Evolutionary conservation across 2,888 invertebrate species (phyloP), one percentile per base, ranked within the genome.

Genomic region (Ochropleura plecta): DNA sequence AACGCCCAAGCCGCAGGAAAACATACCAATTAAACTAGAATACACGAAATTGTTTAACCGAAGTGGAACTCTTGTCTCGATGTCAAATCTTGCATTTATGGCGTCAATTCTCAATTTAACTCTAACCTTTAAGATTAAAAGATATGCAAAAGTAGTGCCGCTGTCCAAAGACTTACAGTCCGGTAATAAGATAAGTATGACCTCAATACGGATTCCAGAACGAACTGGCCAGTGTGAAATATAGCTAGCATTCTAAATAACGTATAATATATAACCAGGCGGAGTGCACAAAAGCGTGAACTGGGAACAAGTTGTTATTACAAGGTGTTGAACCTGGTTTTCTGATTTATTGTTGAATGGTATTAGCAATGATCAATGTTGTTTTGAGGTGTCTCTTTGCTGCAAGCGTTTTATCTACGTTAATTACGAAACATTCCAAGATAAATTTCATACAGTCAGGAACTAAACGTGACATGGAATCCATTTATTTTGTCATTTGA

Each of bases 311-410:
- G 92, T 93, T 93, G 94, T 94, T 94, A 93, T 92, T 93, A 94
- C 93, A 93, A 94, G 93, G 93, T 94, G 94, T 94, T 94, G 93
- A 93, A 93, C 92, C 93, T 93, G 93, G 91, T 93, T 94, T 93
- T 91, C 92, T 94, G 93, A 95, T 94, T 95, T 95, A 94, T 93
- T 91, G 88, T 91, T 89, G 91, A 90, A 90, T 91, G 90, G 89
- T 91, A 93, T 93, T 94, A 91, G 91, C 91, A 91, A 93, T 93
- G 92, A 94, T 94, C 93, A 92, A 94, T 94, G 93, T 91, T 91
- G 91, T 90, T 91, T 90, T 90, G 91, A 91, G 90, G 90, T 93
- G 92, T 93, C 91, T 90, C 91, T 91, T 91, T 93, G 91, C 92
- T 92, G 90, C 90, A 84, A 88, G 88, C 90, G 87, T 89, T 89